phyloP scores from a whole-genome alignment of 2,888 invertebrate species.

The Orgyia antiqua region DNA sequence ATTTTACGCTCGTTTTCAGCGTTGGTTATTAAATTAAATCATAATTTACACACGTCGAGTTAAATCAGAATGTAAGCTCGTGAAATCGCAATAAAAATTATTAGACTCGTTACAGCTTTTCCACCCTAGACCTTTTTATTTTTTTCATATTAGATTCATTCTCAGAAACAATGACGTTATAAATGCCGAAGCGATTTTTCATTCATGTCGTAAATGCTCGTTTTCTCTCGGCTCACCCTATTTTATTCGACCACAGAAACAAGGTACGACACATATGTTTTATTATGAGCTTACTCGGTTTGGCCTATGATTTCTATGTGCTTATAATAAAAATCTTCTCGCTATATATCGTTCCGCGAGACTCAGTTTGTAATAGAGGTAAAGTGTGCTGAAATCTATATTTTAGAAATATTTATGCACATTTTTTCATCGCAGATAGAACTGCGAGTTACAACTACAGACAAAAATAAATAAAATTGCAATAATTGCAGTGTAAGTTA shows the following conservation, averaged over 20 bases:
- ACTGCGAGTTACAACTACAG: too few relatives aligned
- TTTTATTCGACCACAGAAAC: constrained; percentile 45
- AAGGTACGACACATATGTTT: constrained; percentile 32
- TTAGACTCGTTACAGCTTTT: constrained; percentile 55
- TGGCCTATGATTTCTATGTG: constrained; percentile 10
- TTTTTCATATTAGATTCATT: constrained; percentile 45
- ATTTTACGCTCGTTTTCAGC: constrained; percentile 66
- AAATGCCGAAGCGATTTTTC: constrained; percentile 60
- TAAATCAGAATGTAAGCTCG: constrained; percentile 65
- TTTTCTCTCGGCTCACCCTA: constrained; percentile 22
- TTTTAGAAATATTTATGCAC: too few relatives aligned
- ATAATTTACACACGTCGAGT: constrained; percentile 70
- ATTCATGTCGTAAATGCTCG: constrained; percentile 52
- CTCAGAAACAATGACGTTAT: constrained; percentile 55
- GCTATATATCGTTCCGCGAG: too few relatives aligned
- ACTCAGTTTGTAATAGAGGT: too few relatives aligned
- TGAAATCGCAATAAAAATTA: constrained; percentile 70
- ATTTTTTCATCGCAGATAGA: too few relatives aligned
- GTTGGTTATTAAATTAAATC: constrained; percentile 72
- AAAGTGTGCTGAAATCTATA: too few relatives aligned
- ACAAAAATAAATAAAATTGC: too few relatives aligned
- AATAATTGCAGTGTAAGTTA: too few relatives aligned
- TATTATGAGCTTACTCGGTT: constrained; percentile 22
- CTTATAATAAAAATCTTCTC: too few relatives aligned
- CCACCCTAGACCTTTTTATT: constrained; percentile 38